A percentile compares a stretch with the other conserved stretches of the same genome.
Conservation (phyloP, 2,888 invertebrate species). For the Eudasyphora cyanicolor region DNA sequence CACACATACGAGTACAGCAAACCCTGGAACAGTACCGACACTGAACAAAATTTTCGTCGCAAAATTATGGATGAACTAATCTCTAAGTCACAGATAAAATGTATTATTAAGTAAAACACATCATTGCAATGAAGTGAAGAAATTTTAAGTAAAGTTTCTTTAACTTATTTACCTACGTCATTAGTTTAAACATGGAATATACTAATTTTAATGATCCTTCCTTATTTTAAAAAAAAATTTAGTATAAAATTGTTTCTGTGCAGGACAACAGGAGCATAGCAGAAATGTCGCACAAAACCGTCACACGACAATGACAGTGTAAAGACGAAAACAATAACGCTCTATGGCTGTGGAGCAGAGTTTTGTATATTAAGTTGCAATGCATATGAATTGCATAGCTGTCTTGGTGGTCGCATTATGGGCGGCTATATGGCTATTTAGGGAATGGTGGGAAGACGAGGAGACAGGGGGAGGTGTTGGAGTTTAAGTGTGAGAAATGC, state of each 20-base stretch:
- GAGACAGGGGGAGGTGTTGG: too few species aligned
- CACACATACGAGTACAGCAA: background rate
- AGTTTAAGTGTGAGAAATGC: background rate
- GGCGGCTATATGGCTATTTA: background rate
- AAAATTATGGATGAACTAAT: too few species aligned
- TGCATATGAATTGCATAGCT: background rate
- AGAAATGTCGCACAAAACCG: conserved; percentile 47
- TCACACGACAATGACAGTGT: conserved; percentile 47
- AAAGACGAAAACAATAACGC: conserved; percentile 52
- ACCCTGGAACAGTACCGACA: conserved; percentile 9
- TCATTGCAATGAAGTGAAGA: conserved; percentile 13
- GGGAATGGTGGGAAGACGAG: background rate
- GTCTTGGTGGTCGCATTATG: background rate
- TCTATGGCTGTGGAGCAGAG: conserved; percentile 28
- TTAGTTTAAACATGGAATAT: too few species aligned
- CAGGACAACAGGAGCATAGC: too few species aligned
- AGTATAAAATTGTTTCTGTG: too few species aligned
- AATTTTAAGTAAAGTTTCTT: too few species aligned
- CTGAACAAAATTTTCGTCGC: too few species aligned
- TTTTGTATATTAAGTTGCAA: conserved; percentile 29
- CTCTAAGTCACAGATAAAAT: too few species aligned
- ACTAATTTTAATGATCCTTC: too few species aligned
- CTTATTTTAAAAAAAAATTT: too few species aligned
- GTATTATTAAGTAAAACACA: background rate
- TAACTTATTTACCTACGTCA: too few species aligned